A percentile compares a stretch with the other conserved stretches of the same genome.
phyloP scores from a whole-genome alignment of 2,797 vertebrate genomes.

The Hafferia zeledoni region DNA sequence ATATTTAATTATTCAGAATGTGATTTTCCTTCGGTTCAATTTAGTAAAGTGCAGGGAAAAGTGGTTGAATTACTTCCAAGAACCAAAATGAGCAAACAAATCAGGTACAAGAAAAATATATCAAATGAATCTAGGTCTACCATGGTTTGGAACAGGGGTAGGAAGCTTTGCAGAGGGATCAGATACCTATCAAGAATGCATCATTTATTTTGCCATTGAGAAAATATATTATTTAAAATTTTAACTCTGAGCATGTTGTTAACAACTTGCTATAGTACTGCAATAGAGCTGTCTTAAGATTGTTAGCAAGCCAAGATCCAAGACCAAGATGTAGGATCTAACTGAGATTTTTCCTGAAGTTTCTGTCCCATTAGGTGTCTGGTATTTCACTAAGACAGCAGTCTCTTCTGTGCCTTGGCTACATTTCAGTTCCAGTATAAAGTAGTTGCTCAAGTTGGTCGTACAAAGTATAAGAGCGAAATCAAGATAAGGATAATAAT shows the following conservation, averaged over 20 bases:
- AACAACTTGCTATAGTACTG: neutral
- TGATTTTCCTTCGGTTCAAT: neutral
- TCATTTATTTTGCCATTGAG: neutral
- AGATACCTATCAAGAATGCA: neutral
- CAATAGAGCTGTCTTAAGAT: neutral
- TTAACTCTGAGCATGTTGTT: neutral
- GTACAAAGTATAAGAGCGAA: neutral
- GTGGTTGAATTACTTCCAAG: neutral
- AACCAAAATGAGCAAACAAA: neutral
- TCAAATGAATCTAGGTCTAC: neutral
- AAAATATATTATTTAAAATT: neutral
- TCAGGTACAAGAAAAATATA: neutral
- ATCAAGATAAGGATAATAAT: neutral
- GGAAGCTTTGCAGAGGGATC: neutral
- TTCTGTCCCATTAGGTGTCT: neutral
- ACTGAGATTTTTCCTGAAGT: neutral
- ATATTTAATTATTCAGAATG: neutral
- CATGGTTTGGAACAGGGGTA: neutral
- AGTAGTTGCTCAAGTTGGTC: neutral
- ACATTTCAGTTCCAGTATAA: neutral
- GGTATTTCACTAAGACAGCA: neutral
- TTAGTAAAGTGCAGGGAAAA: neutral
- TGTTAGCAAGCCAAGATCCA: neutral
- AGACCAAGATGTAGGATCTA: neutral
- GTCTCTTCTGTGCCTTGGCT: neutral